Percentiles rank a stretch among this genome's conserved stretches.
These are phyloP conservation scores for Nannospalax galili DNA, from an alignment of 2,113 vertebrate species.

Conservation along the genomic window DNA sequence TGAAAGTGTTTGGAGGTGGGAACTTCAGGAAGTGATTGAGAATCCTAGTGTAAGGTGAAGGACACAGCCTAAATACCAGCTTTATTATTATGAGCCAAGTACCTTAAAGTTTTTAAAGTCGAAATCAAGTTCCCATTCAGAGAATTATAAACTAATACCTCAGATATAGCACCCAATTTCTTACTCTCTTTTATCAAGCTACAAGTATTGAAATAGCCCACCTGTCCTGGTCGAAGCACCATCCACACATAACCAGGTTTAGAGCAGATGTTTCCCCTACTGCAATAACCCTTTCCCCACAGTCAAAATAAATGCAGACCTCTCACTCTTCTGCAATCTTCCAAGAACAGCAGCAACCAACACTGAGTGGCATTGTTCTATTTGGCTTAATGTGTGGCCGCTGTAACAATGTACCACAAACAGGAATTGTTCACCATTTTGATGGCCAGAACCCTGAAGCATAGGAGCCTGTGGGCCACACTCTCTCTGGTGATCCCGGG, in stretches of 20 bases:
- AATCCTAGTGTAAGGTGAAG: no score
- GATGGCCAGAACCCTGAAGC: background rate
- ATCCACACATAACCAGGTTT: background rate
- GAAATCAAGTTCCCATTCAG: background rate
- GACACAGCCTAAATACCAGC: background rate
- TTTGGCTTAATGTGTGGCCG: rapidly evolving
- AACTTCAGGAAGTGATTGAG: background rate
- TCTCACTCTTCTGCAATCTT: background rate
- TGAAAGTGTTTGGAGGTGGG: background rate
- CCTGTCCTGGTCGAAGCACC: rapidly evolving
- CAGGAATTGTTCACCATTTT: background rate
- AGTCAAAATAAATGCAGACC: background rate
- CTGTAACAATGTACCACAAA: no score
- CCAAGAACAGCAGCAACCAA: background rate
- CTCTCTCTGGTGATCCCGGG: background rate
- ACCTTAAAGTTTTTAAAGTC: background rate
- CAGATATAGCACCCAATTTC: background rate
- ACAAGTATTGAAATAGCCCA: background rate
- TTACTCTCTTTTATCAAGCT: background rate
- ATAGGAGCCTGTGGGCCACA: background rate
- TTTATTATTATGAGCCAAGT: background rate
- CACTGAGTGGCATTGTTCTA: no score
- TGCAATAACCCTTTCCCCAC: background rate
- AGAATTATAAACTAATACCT: background rate
- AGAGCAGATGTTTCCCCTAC: background rate